These are phyloP conservation scores for Lamproptera curius DNA, from an alignment of 2,888 invertebrate species.

Conservation along the genomic window DNA sequence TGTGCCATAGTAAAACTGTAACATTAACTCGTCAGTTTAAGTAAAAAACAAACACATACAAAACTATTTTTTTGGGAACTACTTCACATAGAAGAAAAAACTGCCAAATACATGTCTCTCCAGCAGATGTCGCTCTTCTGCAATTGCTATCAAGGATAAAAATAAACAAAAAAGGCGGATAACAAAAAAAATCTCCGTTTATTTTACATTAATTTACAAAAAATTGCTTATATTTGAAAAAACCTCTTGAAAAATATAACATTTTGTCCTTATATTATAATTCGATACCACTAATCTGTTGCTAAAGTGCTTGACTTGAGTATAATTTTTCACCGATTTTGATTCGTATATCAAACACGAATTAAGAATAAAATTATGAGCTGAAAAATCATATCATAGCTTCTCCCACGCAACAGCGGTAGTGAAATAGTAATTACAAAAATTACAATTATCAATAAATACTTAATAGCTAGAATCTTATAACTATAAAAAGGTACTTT, in stretches of 20 bases:
- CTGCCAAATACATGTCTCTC: background rate
- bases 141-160: background rate
- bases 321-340: conserved; percentile 1
- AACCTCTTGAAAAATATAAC: conserved; percentile 67
- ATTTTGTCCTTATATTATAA: conserved; percentile 49
- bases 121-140: background rate
- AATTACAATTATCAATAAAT: conserved; percentile 70
- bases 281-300: conserved; percentile 19
- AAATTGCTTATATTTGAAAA: conserved; percentile 55
- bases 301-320: background rate
- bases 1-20: no score
- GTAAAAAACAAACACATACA: background rate
- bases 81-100: background rate
- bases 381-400: background rate
- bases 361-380: background rate
- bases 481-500: conserved; percentile 71
- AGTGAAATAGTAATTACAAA: conserved; percentile 62
- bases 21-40: no score
- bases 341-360: background rate
- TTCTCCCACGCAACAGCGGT: conserved; percentile 30
- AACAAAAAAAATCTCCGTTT: conserved; percentile 73
- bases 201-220: conserved; percentile 77
- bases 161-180: conserved; percentile 33
- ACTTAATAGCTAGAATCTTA: conserved; percentile 61
- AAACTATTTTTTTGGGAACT: background rate